Evolutionary conservation across 2,888 invertebrate species (phyloP), one percentile per base, ranked within the genome.

Genomic region (Drosophila nigritarsus): DNA sequence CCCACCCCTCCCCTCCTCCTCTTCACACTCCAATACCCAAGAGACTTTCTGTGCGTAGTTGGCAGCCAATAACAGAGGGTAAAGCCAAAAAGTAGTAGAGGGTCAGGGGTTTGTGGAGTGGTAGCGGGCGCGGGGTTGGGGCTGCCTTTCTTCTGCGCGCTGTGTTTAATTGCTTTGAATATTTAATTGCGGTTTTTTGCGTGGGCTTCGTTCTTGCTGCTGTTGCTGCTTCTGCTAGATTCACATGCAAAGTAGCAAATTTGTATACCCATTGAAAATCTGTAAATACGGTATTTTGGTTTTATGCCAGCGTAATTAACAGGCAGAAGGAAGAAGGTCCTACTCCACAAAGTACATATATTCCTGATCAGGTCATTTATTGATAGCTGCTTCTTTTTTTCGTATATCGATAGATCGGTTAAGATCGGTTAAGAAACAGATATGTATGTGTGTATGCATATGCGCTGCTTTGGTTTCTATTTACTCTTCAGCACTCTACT

Each of bases 121-220:
- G 36, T 4, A 24, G 32, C 32, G 32, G 11, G 32, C 0, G 32
- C 32, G 40, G 53, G 1, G 4, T 4, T 2, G 34, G 2, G 34
- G 32, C 13, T 29, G 54, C n/a, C 30, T 32, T 51, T 77, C 32
- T 53, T 34, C 40, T 60, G 48, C 45, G 29, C 36, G 54, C 59
- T 61, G 59, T 66, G 66, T 68, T 56, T 84, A 87, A 87, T 83
- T 84, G 82, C 67, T 65, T 77, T 80, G 80, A 80, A 88, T 85
- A 87, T 77, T 88, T 88, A 73, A 88, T 86, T 74, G 74, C 71
- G 63, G 79, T 65, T 68, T 75, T 64, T 72, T 30, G 65, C 24
- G 32, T 54, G 27, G 49, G 34, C 60, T 66, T 73, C 59, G 65
- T 27, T 60, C 62, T 42, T 48, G 34, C 65, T 51, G 61, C 49